Base-by-base conservation (phyloP, 1,140 invertebrate genomes). In the Sycobia sp. region DNA sequence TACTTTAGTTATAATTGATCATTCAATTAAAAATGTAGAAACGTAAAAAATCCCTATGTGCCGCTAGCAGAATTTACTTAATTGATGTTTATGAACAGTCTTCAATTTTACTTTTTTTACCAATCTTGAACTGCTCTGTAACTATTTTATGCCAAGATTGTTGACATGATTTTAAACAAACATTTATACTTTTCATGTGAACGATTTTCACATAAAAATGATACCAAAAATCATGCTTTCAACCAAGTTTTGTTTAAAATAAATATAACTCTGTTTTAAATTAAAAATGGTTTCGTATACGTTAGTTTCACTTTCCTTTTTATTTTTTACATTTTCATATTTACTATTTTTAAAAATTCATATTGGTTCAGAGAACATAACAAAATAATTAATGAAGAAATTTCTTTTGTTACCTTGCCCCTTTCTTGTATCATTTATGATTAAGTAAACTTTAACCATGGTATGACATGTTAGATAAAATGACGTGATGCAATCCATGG, bases 381-480 rank as follows among this genome's bases (percentile, higher is more conserved):
- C 36, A 41, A 59, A 54, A 14, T 38, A 9, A 16, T 59, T 49
- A 58, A 58, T n/a, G n/a, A n/a, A 50, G 1, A 38, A 66, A 67
- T 70, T 59, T 64, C 18, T 63, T 64, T 51, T 49, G 36, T 43
- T 67, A 58, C 60, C 23, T 20, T 59, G 46, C n/a, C 32, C 10
- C n/a, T 38, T n/a, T 10, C 25, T 50, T 16, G 14, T 22, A 16
- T 49, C 4, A 39, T 20, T 32, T 56, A 57, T 47, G 20, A 57
- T 44, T 44, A 53, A 4, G 36, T 13, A 46, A 51, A 53, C 16
- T 41, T 53, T 2, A 61, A 61, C 25, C 38, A 53, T 27, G 22
- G 4, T 9, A 34, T 61, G 27, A 34, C 20, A 36, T 23, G 11
- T 53, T 61, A 46, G 18, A 36, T 38, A 61, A 59, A 59, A 61